These are phyloP conservation scores for Xylocopa sonorina DNA, from an alignment of 1,140 invertebrate species.

Conservation along the genomic window DNA sequence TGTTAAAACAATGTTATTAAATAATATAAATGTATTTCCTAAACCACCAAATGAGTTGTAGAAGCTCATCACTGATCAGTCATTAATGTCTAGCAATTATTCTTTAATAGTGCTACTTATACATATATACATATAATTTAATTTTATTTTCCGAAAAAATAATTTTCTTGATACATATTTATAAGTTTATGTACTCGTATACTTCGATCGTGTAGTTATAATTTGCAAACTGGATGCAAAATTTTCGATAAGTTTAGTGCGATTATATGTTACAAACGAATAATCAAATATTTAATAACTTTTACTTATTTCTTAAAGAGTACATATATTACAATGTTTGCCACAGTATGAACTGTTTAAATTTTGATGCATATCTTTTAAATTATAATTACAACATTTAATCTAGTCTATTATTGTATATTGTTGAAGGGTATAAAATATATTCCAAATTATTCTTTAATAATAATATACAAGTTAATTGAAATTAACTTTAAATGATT, in stretches of 20 bases:
- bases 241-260: too few species aligned
- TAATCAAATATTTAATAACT: neutral
- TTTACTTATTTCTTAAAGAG: neutral
- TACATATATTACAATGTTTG: neutral
- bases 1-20: conserved; percentile 11
- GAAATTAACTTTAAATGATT: neutral
- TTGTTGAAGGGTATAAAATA: neutral
- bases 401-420: conserved; percentile 15
- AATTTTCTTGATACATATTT: conserved; percentile 1
- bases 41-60: neutral
- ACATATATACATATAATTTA: neutral
- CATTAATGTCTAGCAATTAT: neutral
- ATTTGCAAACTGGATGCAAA: neutral
- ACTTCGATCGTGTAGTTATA: neutral
- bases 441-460: conserved; percentile 2
- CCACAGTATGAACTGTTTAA: neutral
- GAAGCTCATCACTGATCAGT: neutral
- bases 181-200: neutral
- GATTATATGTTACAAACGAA: neutral
- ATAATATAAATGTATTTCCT: conserved; percentile 2
- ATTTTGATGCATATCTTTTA: conserved; percentile 3
- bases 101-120: neutral
- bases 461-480: neutral
- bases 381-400: neutral
- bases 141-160: neutral